A percentile compares a stretch with the other conserved stretches of the same genome.
These are phyloP conservation scores for Cassiopea xamachana DNA, from an alignment of 30 jellyfish, hydroid and myxozoan genomes.

Conservation along the genomic window DNA sequence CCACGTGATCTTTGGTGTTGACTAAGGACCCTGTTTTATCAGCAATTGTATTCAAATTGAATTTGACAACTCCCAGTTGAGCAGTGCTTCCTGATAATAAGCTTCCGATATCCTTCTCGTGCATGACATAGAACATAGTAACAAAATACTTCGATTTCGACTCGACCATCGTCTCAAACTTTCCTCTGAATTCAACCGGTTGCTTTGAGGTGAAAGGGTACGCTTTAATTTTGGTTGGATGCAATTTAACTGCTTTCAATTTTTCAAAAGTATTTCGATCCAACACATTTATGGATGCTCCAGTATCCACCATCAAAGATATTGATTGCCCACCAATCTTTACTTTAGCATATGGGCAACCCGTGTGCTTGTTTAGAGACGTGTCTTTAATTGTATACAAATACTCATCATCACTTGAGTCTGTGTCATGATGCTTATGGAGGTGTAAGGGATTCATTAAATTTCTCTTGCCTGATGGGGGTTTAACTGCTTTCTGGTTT, in stretches of 20 bases:
- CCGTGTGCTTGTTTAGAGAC: neutral
- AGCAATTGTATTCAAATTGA: slow-evolving; percentile 15
- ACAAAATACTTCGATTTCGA: slow-evolving; percentile 11
- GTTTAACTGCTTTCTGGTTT: neutral
- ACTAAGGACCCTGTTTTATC: slow-evolving; percentile 1
- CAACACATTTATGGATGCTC: slow-evolving; percentile 24
- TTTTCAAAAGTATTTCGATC: slow-evolving; percentile 26
- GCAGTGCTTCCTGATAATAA: slow-evolving; percentile 10
- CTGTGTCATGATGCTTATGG: neutral
- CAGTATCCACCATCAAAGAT: slow-evolving; percentile 15
- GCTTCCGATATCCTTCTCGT: neutral
- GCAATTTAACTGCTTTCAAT: slow-evolving; percentile 8
- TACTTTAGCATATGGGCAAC: neutral
- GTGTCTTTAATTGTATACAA: neutral
- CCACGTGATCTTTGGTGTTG: slow-evolving; percentile 16
- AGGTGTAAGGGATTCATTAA: slow-evolving; percentile 9
- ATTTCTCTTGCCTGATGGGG: slow-evolving; percentile 12
- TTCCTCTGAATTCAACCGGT: slow-evolving; percentile 28
- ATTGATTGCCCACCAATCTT: slow-evolving; percentile 12
- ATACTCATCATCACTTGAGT: slow-evolving; percentile 15
- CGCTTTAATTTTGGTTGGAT: slow-evolving; percentile 11
- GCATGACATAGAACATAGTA: slow-evolving; percentile 28
- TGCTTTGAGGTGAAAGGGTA: neutral
- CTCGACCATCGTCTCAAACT: slow-evolving; percentile 29
- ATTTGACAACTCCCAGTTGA: neutral